These are phyloP conservation scores for Chromoteleia sp. DNA, from an alignment of 2,888 invertebrate genomes.

Conservation along the genomic window DNA sequence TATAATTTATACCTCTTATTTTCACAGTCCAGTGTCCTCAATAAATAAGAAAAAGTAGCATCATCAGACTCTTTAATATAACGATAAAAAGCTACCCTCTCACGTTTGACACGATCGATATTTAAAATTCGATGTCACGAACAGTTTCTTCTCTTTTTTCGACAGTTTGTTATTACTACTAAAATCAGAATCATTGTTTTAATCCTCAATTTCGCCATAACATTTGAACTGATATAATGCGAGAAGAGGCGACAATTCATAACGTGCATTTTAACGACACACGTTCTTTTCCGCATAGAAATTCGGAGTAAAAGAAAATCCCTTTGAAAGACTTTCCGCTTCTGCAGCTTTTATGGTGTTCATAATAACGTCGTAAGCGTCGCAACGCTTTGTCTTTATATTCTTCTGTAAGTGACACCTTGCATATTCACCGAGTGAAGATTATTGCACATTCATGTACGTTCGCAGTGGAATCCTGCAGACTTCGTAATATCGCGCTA, in stretches of 20 bases:
- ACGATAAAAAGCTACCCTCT: neutral
- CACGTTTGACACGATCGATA: neutral
- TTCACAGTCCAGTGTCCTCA: conserved; percentile 7
- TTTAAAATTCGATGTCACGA: neutral
- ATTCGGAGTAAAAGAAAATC: conserved; percentile 34
- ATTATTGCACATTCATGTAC: conserved; percentile 56
- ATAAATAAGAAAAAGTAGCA: neutral
- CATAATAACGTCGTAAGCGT: conserved; percentile 53
- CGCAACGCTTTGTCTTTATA: conserved; percentile 57
- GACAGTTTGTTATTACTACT: no score
- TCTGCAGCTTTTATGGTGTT: conserved; percentile 42
- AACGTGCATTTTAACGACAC: conserved; percentile 33
- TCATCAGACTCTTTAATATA: neutral
- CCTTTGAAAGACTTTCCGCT: conserved; percentile 16
- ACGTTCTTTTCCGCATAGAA: conserved; percentile 21
- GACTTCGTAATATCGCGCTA: conserved; percentile 23
- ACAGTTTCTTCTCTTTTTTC: no score
- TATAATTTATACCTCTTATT: conserved; percentile 4
- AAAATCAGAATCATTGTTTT: neutral
- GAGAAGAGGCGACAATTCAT: conserved; percentile 15
- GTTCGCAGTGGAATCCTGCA: conserved; percentile 27
- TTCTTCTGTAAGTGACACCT: conserved; percentile 56
- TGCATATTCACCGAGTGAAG: conserved; percentile 55
- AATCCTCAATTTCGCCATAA: neutral
- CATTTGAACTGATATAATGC: neutral